A percentile compares a stretch with the other conserved stretches of the same genome.
phyloP scores from a whole-genome alignment of 2,797 vertebrate genomes.

The Lacerta viridis region DNA sequence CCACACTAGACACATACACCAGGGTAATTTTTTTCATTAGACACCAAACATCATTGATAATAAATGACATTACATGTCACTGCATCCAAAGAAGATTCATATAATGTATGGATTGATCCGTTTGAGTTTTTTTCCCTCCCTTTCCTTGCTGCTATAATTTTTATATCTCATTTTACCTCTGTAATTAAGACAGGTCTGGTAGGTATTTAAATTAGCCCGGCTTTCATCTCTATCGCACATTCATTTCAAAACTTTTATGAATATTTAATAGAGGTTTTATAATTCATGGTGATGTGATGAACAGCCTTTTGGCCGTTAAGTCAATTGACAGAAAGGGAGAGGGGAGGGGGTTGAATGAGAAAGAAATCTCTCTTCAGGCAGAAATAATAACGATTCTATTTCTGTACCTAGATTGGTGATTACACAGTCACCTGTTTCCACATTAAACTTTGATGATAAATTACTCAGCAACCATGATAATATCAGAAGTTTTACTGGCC shows the following conservation, averaged over 20 bases:
- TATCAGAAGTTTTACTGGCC: constrained; percentile 88
- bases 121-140: constrained; percentile 64
- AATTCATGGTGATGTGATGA: constrained; percentile 86
- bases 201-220: constrained; percentile 86
- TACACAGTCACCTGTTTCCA: constrained; percentile 89
- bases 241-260: constrained; percentile 89
- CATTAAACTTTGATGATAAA: constrained; percentile 89
- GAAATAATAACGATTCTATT: constrained; percentile 88
- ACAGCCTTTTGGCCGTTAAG: constrained; percentile 86
- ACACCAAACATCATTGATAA: neutral
- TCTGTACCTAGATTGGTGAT: constrained; percentile 87
- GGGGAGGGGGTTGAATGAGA: constrained; percentile 27
- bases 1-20: neutral
- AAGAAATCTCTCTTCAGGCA: constrained; percentile 81
- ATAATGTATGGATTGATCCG: constrained; percentile 76
- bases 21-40: constrained; percentile 28
- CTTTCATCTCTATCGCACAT: constrained; percentile 86
- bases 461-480: constrained; percentile 88
- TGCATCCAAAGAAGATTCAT: constrained; percentile 63
- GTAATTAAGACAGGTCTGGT: constrained; percentile 87
- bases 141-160: constrained; percentile 81
- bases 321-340: constrained; percentile 82
- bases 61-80: constrained; percentile 51
- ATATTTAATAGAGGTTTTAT: constrained; percentile 88
- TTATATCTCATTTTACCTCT: constrained; percentile 87